These are phyloP conservation scores for Graptemys geographica DNA, from an alignment of 2,797 vertebrate species.

Conservation along the genomic window DNA sequence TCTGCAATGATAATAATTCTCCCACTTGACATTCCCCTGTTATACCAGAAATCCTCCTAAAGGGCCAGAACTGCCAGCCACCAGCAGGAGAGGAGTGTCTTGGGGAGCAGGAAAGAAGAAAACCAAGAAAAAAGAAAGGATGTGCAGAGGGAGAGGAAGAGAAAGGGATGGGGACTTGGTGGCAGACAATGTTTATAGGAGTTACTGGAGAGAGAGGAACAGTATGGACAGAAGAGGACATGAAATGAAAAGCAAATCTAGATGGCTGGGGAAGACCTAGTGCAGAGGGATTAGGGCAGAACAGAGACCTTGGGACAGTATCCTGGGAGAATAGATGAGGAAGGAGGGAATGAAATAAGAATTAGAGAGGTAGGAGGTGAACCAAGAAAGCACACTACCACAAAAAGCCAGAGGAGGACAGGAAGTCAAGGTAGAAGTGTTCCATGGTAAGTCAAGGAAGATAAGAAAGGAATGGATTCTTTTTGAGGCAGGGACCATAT, in stretches of 20 bases:
- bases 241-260: neutral
- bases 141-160: neutral
- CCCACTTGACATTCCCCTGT: neutral
- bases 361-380: neutral
- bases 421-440: neutral
- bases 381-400: neutral
- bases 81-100: neutral
- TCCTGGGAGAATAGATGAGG: neutral
- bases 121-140: neutral
- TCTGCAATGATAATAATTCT: rapidly evolving
- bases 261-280: neutral
- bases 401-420: neutral
- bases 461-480: no score
- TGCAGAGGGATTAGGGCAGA: neutral
- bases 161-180: neutral
- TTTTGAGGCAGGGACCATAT: no score
- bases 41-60: neutral
- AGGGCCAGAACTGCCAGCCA: neutral
- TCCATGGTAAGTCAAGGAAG: no score
- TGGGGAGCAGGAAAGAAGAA: neutral
- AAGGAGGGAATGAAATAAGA: neutral
- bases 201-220: neutral
- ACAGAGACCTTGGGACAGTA: neutral
- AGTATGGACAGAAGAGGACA: neutral
- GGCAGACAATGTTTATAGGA: neutral